These are phyloP conservation scores for Geopemphigus sp. DNA, from an alignment of 1,140 invertebrate species.

Conservation along the genomic window DNA sequence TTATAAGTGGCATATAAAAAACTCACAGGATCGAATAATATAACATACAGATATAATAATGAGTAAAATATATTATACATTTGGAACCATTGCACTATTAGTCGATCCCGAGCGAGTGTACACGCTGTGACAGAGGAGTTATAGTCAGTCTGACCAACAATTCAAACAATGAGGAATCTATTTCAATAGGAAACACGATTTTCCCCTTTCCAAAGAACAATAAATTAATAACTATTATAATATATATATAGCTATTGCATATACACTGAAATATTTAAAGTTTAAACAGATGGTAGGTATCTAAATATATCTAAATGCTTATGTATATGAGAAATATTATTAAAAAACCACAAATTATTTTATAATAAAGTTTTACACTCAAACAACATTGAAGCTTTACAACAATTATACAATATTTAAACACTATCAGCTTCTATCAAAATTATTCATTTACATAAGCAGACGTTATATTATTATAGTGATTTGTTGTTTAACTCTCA, in stretches of 20 bases:
- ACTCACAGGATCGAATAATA: neutral
- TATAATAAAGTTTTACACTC: neutral
- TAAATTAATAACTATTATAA: constrained; percentile 34
- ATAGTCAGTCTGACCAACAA: constrained; percentile 45
- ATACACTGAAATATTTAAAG: constrained; percentile 19
- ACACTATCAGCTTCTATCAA: neutral
- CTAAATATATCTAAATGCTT: neutral
- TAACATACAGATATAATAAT: neutral
- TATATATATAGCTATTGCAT: neutral
- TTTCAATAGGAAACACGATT: constrained; percentile 42
- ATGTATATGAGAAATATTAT: neutral
- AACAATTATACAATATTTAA: constrained; percentile 3
- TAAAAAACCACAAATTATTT: constrained; percentile 33
- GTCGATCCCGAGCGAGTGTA: constrained; percentile 15
- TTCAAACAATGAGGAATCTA: constrained; percentile 46
- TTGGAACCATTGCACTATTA: constrained; percentile 33
- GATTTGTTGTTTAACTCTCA: neutral
- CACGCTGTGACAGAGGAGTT: constrained; percentile 34
- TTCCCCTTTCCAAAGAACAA: constrained; percentile 11
- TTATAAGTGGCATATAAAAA: neutral
- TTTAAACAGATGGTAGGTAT: constrained; percentile 35
- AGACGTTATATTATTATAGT: neutral
- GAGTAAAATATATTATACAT: constrained; percentile 7
- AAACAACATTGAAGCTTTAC: neutral
- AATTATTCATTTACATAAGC: neutral